Evolutionary conservation across 2,888 invertebrate species (phyloP), one percentile per base, ranked within the genome.

Genomic region (Lordiphosa andalusiaca): DNA sequence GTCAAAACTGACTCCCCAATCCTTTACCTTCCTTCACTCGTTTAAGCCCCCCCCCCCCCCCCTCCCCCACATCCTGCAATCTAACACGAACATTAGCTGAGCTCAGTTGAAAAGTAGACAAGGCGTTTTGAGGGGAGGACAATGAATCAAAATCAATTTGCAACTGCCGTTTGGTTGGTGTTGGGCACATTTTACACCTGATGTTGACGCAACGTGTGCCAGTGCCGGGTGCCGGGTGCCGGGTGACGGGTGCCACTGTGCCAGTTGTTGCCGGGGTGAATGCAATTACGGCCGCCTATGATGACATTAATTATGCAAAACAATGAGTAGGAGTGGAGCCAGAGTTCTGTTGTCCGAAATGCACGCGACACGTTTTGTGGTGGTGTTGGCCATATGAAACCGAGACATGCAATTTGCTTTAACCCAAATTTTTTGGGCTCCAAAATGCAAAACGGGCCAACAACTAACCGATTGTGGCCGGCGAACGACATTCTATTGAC

Each of bases 261-360:
- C 59, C 81, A 77, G 23, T 68, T 68, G 67, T 44, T 62, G 53
- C 51, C 50, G 54, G 61, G 52, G 39, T 65, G 56, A 65, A 69
- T 66, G 78, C 63, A 69, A 71, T 73, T 70, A 76, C 70, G 69
- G 66, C 63, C 60, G 69, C 40, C 76, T 67, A 70, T 74, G 71
- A 83, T 80, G 77, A 65, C 80, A 82, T 82, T 82, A 82, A 83
- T 82, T 82, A 84, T 80, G 67, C 71, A 71, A 67, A 67, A 65
- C 63, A 60, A 46, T 54, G 53, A 39, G 59, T 55, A 54, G 57
- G 50, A 48, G 21, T 56, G 51, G 19, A 38, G 52, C 38, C 44
- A 46, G 44, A 36, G 52, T 66, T 62, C 62, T 39, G 48, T 7
- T 40, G 10, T 33, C 33, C 25, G 40, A 51, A 35, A 21, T 51